Evolutionary conservation across 2,113 vertebrate species (phyloP).

Genomic region (Uropsilus gracilis): DNA sequence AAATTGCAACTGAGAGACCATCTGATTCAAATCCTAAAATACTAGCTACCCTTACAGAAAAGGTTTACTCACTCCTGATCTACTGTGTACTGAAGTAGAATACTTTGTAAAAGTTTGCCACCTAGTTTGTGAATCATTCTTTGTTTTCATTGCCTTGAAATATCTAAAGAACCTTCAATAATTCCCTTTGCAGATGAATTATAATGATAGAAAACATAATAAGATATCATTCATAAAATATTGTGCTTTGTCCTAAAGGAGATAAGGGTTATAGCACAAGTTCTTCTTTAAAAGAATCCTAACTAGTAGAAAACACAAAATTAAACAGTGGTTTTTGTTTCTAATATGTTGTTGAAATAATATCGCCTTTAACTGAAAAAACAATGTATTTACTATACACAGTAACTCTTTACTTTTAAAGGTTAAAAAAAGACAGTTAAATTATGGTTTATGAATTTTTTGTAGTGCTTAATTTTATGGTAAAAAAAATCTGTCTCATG

Average conservation of each 20-base stretch:
- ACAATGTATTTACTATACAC: slow-evolving; percentile 12
- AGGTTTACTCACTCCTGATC: neutral
- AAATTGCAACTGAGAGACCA: neutral
- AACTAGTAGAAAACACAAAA: neutral
- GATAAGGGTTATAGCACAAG: neutral
- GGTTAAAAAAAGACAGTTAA: neutral
- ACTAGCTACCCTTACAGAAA: neutral
- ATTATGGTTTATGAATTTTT: slow-evolving; percentile 55
- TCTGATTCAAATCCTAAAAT: neutral
- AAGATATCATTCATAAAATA: slow-evolving; percentile 10
- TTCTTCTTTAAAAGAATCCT: slow-evolving; percentile 12
- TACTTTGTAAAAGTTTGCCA: neutral
- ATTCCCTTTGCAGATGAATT: neutral
- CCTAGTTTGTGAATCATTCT: neutral
- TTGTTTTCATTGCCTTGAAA: neutral
- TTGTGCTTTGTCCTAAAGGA: slow-evolving; percentile 50
- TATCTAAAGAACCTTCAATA: neutral
- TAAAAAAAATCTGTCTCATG: slow-evolving; percentile 68
- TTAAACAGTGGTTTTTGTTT: slow-evolving; percentile 14
- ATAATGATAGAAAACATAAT: neutral
- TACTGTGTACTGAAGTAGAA: neutral
- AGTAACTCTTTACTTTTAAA: slow-evolving; percentile 60
- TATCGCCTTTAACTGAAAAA: slow-evolving; percentile 26
- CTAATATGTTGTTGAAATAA: neutral
- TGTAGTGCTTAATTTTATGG: slow-evolving; percentile 57